Evolutionary conservation across 2,888 invertebrate species (phyloP), one percentile per base, ranked within the genome.

Genomic region (Drosophila villosipedis): DNA sequence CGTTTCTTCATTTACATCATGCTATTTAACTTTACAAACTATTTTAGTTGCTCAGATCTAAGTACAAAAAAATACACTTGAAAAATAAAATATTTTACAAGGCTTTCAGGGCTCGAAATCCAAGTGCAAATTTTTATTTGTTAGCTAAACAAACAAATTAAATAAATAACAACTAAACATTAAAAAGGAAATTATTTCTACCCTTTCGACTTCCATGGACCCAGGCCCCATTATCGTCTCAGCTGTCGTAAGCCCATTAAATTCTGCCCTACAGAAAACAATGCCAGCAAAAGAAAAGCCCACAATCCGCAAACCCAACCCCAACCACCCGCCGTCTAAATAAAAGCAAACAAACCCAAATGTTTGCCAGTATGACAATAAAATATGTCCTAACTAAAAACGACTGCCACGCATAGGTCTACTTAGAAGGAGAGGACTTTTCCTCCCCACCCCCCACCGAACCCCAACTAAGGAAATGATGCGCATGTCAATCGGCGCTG

Each of bases 401-500:
- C 60, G 52, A 30, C 28, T 39, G 25, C 5, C 53, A 52, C 52
- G n/a, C n/a, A n/a, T 52, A 16, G 49, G 49, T 7, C 28, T 28
- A 19, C 9, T 1, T 16, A 50, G 10, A 28, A 28, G 37, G 28
- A 55, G 28, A 28, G 35, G 28, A 19, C 14, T 14, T 41, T 49
- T 33, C 30, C 16, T 7, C 0, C 4, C 0, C 22, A 0, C 28
- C 4, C 22, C 4, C 4, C 52, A 16, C 7, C 31, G 4, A 4
- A 22, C 5, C 7, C 14, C 53, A 41, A 31, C 37, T 62, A 64
- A 70, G 43, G 68, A 73, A 78, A 74, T 68, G 80, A 77, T 82
- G 90, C 91, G 84, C 84, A 91, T 91, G 84, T 72, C 89, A 79
- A 68, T 62, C 22, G 62, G 37, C 53, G 10, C 7, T 41, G 61